Evolutionary conservation across 2,797 vertebrate genomes (phyloP).

Genomic region (Limosa lapponica): DNA sequence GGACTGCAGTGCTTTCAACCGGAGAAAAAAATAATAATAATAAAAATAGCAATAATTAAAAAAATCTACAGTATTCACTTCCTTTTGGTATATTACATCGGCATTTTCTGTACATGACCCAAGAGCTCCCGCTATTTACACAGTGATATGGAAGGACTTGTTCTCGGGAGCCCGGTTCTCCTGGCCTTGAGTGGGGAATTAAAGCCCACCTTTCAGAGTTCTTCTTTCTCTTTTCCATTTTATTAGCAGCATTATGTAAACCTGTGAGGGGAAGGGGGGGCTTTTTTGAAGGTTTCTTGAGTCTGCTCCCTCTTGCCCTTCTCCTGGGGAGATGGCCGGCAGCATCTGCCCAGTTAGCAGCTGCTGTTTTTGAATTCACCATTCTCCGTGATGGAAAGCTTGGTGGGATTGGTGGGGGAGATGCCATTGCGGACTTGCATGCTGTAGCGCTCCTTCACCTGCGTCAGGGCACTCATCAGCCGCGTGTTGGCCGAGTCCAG

Average conservation of each 20-base stretch:
- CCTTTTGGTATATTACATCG: conserved; percentile 80
- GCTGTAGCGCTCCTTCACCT: conserved; percentile 97
- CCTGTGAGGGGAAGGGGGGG: conserved; percentile 11
- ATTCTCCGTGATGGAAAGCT: conserved; percentile 98
- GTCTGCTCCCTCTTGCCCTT: neutral
- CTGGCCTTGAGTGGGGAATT: conserved; percentile 63
- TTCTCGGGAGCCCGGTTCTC: conserved; percentile 34
- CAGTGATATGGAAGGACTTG: conserved; percentile 56
- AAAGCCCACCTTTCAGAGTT: conserved; percentile 38
- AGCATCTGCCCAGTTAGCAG: conserved; percentile 80
- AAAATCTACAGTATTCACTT: conserved; percentile 83
- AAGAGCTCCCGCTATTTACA: conserved; percentile 79
- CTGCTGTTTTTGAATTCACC: conserved; percentile 99
- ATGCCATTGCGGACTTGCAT: conserved; percentile 89
- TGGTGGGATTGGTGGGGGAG: conserved; percentile 92
- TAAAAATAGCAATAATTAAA: conserved; percentile 83
- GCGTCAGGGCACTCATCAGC: conserved; percentile 93
- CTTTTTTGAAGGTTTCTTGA: neutral
- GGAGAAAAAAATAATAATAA: conserved; percentile 75
- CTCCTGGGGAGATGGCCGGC: neutral
- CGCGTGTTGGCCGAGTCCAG: conserved; percentile 94
- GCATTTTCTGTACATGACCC: conserved; percentile 82
- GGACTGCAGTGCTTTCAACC: conserved; percentile 77
- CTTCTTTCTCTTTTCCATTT: neutral
- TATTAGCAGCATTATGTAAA: conserved; percentile 68